phyloP scores from a whole-genome alignment of 2,797 vertebrate species.

The Pelobates cultripes region DNA sequence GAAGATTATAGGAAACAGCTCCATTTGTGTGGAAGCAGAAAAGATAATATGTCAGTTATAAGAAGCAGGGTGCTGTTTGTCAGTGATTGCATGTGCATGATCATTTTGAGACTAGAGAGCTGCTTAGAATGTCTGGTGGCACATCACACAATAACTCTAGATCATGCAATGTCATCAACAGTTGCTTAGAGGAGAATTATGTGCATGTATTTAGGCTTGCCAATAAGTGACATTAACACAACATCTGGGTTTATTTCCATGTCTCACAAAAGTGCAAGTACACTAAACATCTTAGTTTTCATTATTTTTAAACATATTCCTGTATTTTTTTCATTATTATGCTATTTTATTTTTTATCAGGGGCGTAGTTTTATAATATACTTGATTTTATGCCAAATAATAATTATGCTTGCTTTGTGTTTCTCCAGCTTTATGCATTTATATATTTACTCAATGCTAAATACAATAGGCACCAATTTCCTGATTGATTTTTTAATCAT shows the following conservation, averaged over 20 bases:
- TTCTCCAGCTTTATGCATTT: not conserved
- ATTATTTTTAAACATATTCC: too few species aligned
- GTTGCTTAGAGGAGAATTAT: constrained; percentile 63
- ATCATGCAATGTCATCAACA: constrained; percentile 65
- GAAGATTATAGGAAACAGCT: constrained; percentile 67
- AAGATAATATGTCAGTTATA: constrained; percentile 68
- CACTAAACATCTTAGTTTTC: too few species aligned
- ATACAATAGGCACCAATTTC: not conserved
- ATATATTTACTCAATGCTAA: not conserved
- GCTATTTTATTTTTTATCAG: too few species aligned
- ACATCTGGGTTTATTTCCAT: constrained; percentile 60
- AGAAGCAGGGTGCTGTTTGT: constrained; percentile 65
- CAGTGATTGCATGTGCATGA: constrained; percentile 67
- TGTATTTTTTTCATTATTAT: too few species aligned
- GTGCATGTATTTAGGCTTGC: constrained; percentile 60
- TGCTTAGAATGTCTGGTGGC: constrained; percentile 59
- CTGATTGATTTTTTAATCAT: not conserved
- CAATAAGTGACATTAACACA: constrained; percentile 72
- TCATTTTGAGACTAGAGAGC: constrained; percentile 59
- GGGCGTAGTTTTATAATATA: not conserved
- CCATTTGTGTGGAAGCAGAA: constrained; percentile 64
- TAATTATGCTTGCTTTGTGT: not conserved
- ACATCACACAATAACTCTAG: constrained; percentile 53
- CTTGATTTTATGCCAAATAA: constrained; percentile 1
- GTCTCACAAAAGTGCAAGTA: too few species aligned